Evolutionary conservation across 2,888 invertebrate species (phyloP), one percentile per base, ranked within the genome.

Genomic region (Sialis lutaria): DNA sequence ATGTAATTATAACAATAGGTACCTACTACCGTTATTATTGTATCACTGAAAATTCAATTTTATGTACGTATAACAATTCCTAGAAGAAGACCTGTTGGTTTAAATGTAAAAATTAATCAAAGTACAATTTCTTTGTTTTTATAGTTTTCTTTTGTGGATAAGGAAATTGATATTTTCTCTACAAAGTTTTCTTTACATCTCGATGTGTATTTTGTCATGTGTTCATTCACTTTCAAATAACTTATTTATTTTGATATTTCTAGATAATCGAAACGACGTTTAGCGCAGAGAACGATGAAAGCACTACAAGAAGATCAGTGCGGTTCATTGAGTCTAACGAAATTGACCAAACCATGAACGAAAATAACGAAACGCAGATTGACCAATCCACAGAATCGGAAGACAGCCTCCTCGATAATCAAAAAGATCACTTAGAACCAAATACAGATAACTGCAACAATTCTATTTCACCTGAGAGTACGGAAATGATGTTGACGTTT

Each of bases 241-340:
- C 22, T 22, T 22, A 22, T 22, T 22, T 2, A 22, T 22, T 22
- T 22, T 22, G 22, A 22, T 22, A 13, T 13, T 34, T 45, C 5
- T 32, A 45, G 45, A 32, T 45, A 33, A 45, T 45, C 40, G 45
- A 45, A 45, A 40, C 45, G 12, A 37, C 45, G 6, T 45, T 39
- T 12, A 45, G 39, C 10, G 45, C 45, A 7, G 45, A 45, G 9
- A 45, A 35, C 33, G 45, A 45, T 0, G 74, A 76, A 6, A 67
- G 71, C 39, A 71, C 72, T 5, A 71, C 71, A 5, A 67, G 65
- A 52, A 69, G 82, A 39, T 79, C 79, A 1, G 81, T 82, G 5
- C 72, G 81, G 12, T 81, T 82, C 59, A 70, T 74, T 6, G 80
- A 80, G 53, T 55, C 60, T 6, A 61, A 68, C 44, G 58, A 58